A percentile compares a stretch with the other conserved stretches of the same genome.
Evolutionary conservation across 2,888 invertebrate genomes (phyloP).

Genomic region (Neoascia interrupta): DNA sequence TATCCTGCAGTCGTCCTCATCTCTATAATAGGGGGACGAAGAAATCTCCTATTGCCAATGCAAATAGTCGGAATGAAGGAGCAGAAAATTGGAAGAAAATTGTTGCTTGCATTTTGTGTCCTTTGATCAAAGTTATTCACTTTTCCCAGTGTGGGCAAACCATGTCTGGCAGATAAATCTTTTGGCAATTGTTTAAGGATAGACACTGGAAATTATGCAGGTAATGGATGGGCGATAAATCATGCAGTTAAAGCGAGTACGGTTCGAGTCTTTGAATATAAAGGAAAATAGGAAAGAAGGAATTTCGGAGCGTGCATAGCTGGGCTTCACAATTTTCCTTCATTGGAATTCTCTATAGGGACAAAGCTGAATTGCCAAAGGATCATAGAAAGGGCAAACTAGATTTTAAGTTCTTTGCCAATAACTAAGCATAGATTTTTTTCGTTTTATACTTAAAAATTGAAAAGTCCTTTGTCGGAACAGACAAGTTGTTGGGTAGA

Average conservation of each 20-base stretch:
- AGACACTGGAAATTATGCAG: conserved; percentile 51
- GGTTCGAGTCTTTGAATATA: too few species aligned
- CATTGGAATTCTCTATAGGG: too few species aligned
- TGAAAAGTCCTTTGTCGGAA: too few species aligned
- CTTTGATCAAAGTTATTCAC: conserved; percentile 53
- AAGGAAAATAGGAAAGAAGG: too few species aligned
- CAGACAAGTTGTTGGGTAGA: too few species aligned
- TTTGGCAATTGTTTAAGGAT: conserved; percentile 50
- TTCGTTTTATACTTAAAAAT: too few species aligned
- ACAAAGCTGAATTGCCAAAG: too few species aligned
- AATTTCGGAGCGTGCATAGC: too few species aligned
- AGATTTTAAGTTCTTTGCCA: too few species aligned
- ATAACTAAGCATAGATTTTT: too few species aligned
- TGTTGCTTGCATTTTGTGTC: conserved; percentile 48
- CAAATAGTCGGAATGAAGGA: background rate
- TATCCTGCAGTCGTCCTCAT: conserved; percentile 40
- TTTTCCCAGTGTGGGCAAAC: conserved; percentile 12
- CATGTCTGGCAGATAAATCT: conserved; percentile 55
- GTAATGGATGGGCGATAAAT: conserved; percentile 35
- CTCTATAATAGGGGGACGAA: background rate
- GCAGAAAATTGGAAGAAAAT: conserved; percentile 7
- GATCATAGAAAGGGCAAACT: too few species aligned
- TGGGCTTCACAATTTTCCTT: too few species aligned
- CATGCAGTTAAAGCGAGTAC: conserved; percentile 25
- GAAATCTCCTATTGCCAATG: conserved; percentile 24